Base-by-base conservation (phyloP, 2,113 vertebrate genomes). In the Triplophysa rosa region DNA sequence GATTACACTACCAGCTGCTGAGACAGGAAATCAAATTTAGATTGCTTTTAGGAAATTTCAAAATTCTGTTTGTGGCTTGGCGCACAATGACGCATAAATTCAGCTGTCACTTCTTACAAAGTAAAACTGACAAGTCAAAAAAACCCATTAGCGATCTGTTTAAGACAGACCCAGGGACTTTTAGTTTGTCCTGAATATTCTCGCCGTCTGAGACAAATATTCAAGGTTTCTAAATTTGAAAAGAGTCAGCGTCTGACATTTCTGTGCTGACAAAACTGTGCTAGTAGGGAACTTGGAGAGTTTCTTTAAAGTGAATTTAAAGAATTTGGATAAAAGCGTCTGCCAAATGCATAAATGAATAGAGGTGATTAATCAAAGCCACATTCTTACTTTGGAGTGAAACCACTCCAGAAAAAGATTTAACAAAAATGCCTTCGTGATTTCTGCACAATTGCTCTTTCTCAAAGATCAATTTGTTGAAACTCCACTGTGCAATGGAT, bases 51-150 rank as follows among this genome's bases (percentile, higher is more conserved):
- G 78, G 80, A 86, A 83, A 83, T 85, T 82, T 70, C 12, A 73
- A 72, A 87, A 84, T 88, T 83, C 80, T 80, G 80, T 80, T 86
- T 87, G 82, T 81, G 85, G 84, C 78, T 81, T 86, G 84, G 83
- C 77, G 58, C 56, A 59, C 61, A 77, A 68, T 21, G 79, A 47
- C 66, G 66, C n/a, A 66, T 86, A 80, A 87, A 88, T 86, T 79
- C 66, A 83, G 74, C 75, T 73, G 80, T 79, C 6, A 49, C 82
- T 86, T 83, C 67, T 68, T 72, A 74, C 76, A 77, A 86, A 83
- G 54, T 81, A 73, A 78, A 58, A 82, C 49, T 86, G 82, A 86
- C 81, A 86, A 74, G 67, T 76, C 64, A 62, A 86, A 58, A 65
- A 49, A 77, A 63, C n/a, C n/a, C 78, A 82, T 84, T 68, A 80